These are phyloP conservation scores for Fukomys damarensis DNA, from an alignment of 2,113 vertebrate genomes.

Conservation along the genomic window DNA sequence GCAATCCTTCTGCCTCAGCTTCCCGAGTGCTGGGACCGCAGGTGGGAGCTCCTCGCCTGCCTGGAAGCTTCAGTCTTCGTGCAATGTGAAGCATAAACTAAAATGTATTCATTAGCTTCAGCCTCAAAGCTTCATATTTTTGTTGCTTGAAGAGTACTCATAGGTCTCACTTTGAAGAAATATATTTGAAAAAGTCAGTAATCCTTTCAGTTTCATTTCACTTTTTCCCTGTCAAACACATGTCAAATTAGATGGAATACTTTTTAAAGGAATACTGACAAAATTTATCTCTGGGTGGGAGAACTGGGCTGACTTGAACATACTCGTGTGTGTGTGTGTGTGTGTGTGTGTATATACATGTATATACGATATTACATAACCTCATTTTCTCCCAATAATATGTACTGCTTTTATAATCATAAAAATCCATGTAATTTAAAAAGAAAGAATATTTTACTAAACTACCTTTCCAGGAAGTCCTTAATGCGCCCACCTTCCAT, in stretches of 20 bases:
- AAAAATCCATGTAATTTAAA: not conserved
- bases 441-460: not conserved
- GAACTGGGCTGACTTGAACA: not conserved
- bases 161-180: constrained; percentile 35
- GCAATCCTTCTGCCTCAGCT: not conserved
- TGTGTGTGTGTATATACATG: not conserved
- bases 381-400: not conserved
- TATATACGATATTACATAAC: not conserved
- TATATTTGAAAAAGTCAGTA: not conserved
- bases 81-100: not conserved
- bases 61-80: not conserved
- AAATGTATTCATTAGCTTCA: not conserved
- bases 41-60: not conserved
- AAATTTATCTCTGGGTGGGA: not conserved
- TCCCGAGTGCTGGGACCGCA: not conserved
- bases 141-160: not conserved
- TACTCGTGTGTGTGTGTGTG: not conserved
- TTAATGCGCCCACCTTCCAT: not conserved
- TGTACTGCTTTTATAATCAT: not conserved
- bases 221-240: not conserved
- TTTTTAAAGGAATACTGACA: constrained; percentile 1
- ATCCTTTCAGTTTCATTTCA: not conserved
- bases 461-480: not conserved
- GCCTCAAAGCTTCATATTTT: not conserved
- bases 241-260: not conserved